phyloP scores from a whole-genome alignment of 2,113 vertebrate species.

The Indri indri region DNA sequence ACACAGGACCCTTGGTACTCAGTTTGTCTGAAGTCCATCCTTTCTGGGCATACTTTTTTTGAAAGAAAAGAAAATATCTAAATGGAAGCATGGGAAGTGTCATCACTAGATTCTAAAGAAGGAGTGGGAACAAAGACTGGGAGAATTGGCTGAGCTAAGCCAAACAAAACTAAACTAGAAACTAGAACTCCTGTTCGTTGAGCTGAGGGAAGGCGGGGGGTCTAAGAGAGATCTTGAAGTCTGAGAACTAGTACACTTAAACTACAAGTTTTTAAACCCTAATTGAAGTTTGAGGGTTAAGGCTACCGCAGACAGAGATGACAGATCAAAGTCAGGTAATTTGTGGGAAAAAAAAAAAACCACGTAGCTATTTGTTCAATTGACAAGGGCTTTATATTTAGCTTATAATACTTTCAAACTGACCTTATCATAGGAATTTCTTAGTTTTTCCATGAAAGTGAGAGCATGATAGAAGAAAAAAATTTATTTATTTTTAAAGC shows the following conservation, averaged over 20 bases:
- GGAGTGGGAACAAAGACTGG: background rate
- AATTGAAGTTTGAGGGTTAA: background rate
- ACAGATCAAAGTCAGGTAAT: background rate
- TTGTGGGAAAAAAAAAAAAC: background rate
- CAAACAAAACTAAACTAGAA: background rate
- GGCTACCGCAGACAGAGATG: background rate
- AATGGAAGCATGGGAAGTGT: background rate
- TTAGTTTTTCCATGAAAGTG: background rate
- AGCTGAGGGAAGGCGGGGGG: background rate
- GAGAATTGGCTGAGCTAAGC: background rate
- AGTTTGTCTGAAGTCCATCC: background rate
- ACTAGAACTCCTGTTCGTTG: background rate
- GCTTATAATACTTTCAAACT: background rate
- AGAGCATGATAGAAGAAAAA: background rate
- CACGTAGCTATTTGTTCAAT: background rate
- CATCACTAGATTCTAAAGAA: background rate
- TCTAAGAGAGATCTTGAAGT: background rate
- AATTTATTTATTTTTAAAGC: slow-evolving; percentile 24
- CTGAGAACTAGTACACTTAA: background rate
- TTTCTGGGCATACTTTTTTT: background rate
- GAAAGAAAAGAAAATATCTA: background rate
- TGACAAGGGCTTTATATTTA: background rate
- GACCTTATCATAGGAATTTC: background rate
- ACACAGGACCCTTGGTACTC: background rate
- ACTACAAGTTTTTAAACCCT: background rate